Evolutionary conservation across 2,888 invertebrate species (phyloP).

Genomic region (Rhogogaster chlorosoma): DNA sequence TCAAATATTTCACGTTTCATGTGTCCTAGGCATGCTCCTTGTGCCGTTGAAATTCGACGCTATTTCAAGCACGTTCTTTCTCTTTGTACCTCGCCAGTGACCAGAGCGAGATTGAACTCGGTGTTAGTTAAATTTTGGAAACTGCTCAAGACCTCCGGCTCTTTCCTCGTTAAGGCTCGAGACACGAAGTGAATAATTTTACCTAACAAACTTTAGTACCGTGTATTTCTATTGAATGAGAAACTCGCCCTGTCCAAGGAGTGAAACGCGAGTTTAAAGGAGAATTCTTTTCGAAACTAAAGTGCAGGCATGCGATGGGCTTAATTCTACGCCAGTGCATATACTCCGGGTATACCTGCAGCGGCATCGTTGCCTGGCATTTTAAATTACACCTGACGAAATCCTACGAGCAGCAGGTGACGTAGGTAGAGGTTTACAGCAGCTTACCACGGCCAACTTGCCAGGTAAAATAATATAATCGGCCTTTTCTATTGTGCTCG

Average conservation of each 20-base stretch:
- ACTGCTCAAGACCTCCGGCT: not conserved
- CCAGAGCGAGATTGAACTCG: not conserved
- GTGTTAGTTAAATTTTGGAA: not conserved
- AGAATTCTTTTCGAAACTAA: not conserved
- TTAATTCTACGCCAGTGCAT: conserved; percentile 40
- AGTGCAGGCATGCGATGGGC: not conserved
- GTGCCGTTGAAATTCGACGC: conserved; percentile 11
- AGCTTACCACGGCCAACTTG: not conserved
- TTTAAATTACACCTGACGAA: conserved; percentile 52
- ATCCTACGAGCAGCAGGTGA: conserved; percentile 46
- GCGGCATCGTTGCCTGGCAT: conserved; percentile 27
- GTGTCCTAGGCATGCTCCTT: not conserved
- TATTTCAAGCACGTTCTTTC: conserved; percentile 2
- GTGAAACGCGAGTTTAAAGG: not conserved
- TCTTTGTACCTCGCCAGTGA: not conserved
- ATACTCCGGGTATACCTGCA: not conserved
- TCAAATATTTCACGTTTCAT: conserved; percentile 23
- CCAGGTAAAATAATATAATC: conserved; percentile 40
- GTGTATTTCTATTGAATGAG: not conserved
- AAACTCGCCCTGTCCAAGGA: not conserved
- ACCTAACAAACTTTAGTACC: not conserved
- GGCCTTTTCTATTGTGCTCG: not conserved
- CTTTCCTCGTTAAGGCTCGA: not conserved
- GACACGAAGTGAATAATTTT: not conserved
- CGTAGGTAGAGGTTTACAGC: conserved; percentile 39